Base-by-base conservation (phyloP, 2,888 invertebrate species). In the Sesamia inferens region DNA sequence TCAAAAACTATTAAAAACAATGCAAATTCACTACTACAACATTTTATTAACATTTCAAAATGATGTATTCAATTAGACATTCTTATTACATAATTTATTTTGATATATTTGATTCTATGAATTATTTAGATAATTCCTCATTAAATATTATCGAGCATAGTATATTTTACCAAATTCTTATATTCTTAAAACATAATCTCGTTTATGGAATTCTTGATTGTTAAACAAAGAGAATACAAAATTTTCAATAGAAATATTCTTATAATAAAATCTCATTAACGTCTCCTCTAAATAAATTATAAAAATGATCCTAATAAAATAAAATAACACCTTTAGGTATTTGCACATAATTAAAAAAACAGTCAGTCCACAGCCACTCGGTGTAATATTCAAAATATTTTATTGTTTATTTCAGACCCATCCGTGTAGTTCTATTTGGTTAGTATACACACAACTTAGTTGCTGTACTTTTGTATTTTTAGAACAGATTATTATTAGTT, bases 331-430 rank as follows among this genome's bases (percentile, higher is more conserved):
- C 68, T 68, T 66, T 78, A 54, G 31, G 65, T 65, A 70, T 76
- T 74, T 73, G 64, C 78, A 78, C 64, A 70, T 82, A 87, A 84
- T 78, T 71, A 83, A 77, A 85, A 31, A 88, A 83, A 77, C 85
- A 88, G 85, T 85, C 81, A 79, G 71, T 86, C 86, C 90, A 90
- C 90, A 92, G 89, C 90, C 89, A 87, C 74, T 79, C 76, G 63
- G 61, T 80, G 79, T 67, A 44, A 48, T 80, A 76, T 31, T 31
- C 31, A 31, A 31, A 31, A 31, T 31, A 31, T 31, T 31, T 31
- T 31, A 31, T 31, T 31, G n/a, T 31, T 31, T 31, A 31, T 31
- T 31, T 31, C 31, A 3, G 31, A 31, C 31, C 31, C 31, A 31
- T 31, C 31, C 3, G 1, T 31, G 31, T 31, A 31, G 3, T 31